These are phyloP conservation scores for Amiota communis DNA, from an alignment of 2,888 invertebrate genomes.

Conservation along the genomic window DNA sequence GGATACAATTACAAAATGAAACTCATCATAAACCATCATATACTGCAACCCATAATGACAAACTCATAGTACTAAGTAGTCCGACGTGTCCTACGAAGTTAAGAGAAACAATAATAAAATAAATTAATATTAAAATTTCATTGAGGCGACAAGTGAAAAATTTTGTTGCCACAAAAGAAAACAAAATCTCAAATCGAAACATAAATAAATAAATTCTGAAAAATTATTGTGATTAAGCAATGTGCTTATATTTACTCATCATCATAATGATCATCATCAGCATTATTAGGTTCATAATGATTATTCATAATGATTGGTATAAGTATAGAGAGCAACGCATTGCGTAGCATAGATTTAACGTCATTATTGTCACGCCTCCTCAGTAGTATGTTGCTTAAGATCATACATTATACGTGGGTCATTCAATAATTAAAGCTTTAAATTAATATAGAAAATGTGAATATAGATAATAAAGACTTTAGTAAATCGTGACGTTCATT, in stretches of 20 bases:
- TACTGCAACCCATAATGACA: no score
- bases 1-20: constrained; percentile 18
- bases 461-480: no score
- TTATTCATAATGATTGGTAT: no score
- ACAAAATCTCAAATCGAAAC: background rate
- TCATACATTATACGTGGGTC: background rate
- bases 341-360: background rate
- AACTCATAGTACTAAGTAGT: no score
- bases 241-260: background rate
- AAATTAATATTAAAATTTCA: background rate
- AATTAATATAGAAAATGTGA: no score
- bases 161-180: background rate
- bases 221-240: background rate
- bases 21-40: background rate
- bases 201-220: background rate
- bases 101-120: background rate
- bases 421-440: no score
- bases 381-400: background rate
- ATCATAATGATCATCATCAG: background rate
- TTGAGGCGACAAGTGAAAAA: constrained; percentile 11
- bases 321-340: background rate
- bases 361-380: background rate
- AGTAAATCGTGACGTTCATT: no score
- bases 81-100: background rate
- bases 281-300: background rate